A percentile compares a stretch with the other conserved stretches of the same genome.
phyloP scores from a whole-genome alignment of 2,888 invertebrate species.

The Andrena bucephala region DNA sequence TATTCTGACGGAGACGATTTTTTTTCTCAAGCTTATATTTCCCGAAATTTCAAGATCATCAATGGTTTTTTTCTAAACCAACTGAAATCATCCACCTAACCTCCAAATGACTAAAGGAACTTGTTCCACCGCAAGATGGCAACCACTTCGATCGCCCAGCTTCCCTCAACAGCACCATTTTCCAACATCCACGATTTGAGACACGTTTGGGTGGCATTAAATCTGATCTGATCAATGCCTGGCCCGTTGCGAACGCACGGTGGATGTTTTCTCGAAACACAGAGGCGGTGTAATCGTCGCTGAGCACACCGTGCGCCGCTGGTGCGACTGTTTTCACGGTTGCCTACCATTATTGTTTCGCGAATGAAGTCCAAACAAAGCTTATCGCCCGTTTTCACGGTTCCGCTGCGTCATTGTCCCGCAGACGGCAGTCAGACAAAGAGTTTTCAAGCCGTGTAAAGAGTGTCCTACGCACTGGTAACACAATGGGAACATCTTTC shows the following conservation, averaged over 20 bases:
- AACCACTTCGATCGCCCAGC: too few species aligned
- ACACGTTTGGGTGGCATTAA: too few species aligned
- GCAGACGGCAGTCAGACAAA: conserved; percentile 46
- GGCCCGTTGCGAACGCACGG: neutral
- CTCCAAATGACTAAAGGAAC: too few species aligned
- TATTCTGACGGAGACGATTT: too few species aligned
- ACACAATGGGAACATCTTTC: conserved; percentile 47
- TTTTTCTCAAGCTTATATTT: too few species aligned
- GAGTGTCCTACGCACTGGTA: conserved; percentile 40
- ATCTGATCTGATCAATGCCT: neutral
- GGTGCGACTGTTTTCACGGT: conserved; percentile 41
- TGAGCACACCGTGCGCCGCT: neutral
- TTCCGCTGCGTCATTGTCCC: conserved; percentile 49
- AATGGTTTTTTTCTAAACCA: too few species aligned
- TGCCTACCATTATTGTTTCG: conserved; percentile 52
- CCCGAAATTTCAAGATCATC: too few species aligned
- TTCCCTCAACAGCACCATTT: too few species aligned
- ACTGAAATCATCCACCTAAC: too few species aligned
- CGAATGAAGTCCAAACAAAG: conserved; percentile 46
- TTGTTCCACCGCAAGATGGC: too few species aligned
- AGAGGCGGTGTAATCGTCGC: conserved; percentile 17
- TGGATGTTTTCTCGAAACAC: conserved; percentile 16
- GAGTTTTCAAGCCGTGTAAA: conserved; percentile 56
- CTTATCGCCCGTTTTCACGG: conserved; percentile 56
- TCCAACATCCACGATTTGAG: too few species aligned